These are phyloP conservation scores for Peucedramus taeniatus DNA, from an alignment of 2,113 vertebrate species.

Conservation along the genomic window DNA sequence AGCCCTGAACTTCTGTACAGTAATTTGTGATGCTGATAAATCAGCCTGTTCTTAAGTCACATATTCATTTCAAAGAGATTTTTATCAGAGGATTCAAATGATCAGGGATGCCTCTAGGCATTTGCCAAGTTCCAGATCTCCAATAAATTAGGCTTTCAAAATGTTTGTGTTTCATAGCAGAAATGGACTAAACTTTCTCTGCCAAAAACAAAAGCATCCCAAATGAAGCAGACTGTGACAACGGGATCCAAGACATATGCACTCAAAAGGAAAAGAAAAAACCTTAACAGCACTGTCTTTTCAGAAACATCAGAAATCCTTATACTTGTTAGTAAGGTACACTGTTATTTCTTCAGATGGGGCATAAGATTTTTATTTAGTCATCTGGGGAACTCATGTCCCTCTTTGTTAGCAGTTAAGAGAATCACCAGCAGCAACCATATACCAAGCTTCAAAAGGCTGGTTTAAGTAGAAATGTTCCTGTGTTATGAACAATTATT, in stretches of 20 bases:
- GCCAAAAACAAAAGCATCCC: slow-evolving; percentile 16
- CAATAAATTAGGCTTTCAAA: neutral
- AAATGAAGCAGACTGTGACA: neutral
- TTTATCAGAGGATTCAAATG: slow-evolving; percentile 33
- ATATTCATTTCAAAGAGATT: slow-evolving; percentile 35
- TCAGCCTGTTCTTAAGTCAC: slow-evolving; percentile 4
- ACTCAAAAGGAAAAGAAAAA: neutral
- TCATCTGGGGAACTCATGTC: neutral
- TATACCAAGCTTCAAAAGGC: neutral
- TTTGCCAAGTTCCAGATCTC: slow-evolving; percentile 17
- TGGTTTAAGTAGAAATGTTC: neutral
- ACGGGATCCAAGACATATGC: neutral
- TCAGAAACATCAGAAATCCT: neutral
- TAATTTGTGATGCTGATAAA: slow-evolving; percentile 5
- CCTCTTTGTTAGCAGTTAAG: neutral
- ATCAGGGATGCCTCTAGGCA: neutral
- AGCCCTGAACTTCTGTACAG: slow-evolving; percentile 31
- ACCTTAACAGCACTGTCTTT: neutral
- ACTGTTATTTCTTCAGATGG: neutral
- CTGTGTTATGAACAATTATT: slow-evolving; percentile 27
- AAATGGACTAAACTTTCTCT: neutral
- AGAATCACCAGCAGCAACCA: slow-evolving; percentile 18
- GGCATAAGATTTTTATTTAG: neutral
- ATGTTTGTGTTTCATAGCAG: neutral
- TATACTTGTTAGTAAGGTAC: slow-evolving; percentile 16